A percentile compares a stretch with the other conserved stretches of the same genome.
phyloP scores from a whole-genome alignment of 2,113 vertebrate genomes.

The Euleptes europaea region DNA sequence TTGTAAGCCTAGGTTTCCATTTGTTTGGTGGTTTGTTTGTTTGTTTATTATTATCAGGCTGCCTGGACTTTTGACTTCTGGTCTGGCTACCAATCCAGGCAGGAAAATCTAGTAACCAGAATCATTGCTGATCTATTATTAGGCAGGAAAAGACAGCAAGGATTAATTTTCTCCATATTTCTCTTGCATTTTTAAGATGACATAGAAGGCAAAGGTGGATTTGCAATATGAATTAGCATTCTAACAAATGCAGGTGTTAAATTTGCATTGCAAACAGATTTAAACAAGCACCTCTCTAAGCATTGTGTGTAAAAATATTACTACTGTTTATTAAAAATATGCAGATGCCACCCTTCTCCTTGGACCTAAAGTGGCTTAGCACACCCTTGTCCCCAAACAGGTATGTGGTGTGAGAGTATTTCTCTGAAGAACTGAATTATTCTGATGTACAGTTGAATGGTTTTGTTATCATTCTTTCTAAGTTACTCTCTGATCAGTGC shows the following conservation, averaged over 20 bases:
- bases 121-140: too few relatives aligned
- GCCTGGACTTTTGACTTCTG: too few relatives aligned
- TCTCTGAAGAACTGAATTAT: not conserved
- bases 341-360: not conserved
- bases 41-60: too few relatives aligned
- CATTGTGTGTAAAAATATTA: too few relatives aligned
- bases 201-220: not conserved
- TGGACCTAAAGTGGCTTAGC: too few relatives aligned
- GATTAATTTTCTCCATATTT: not conserved
- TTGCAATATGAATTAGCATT: not conserved
- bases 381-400: too few relatives aligned
- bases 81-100: too few relatives aligned
- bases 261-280: not conserved
- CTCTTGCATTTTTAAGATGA: not conserved
- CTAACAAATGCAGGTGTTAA: not conserved
- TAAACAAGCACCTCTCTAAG: not conserved
- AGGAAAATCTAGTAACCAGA: too few relatives aligned
- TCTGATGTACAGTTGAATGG: not conserved
- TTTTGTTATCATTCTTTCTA: not conserved
- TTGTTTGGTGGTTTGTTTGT: too few relatives aligned
- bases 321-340: not conserved
- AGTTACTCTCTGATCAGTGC: constrained; percentile 3
- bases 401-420: too few relatives aligned
- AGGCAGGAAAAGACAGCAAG: too few relatives aligned
- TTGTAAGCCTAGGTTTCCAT: too few relatives aligned